Conservation (phyloP, 1,140 invertebrate genomes). For the Nixonia krombeini region DNA sequence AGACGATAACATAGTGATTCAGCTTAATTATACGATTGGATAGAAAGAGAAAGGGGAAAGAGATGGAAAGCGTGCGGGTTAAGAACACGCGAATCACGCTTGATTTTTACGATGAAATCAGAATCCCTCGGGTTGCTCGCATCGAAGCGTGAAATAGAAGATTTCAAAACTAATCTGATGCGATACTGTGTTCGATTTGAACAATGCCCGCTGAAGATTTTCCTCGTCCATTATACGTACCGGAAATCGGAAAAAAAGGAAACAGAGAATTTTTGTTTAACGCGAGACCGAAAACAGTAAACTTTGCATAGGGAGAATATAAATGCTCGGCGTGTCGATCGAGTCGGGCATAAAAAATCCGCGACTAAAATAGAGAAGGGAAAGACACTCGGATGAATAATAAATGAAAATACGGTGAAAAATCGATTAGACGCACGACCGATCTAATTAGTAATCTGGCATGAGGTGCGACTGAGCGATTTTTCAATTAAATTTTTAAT, state of each 20-base stretch:
- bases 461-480: no score
- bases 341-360: no score
- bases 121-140: slow-evolving; percentile 1
- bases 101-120: slow-evolving; percentile 1
- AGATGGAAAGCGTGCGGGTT: background rate
- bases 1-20: no score
- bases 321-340: no score
- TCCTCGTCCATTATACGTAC: background rate
- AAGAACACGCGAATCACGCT: background rate
- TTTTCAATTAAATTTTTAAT: no score
- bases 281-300: background rate
- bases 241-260: no score
- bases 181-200: background rate
- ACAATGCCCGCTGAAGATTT: background rate
- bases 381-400: no score
- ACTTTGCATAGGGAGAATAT: no score
- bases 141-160: slow-evolving; percentile 1
- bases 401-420: no score
- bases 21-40: background rate
- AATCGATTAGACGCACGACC: no score
- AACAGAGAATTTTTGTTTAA: background rate
- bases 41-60: background rate
- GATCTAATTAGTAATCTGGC: no score
- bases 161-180: slow-evolving; percentile 1
- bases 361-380: no score